Base-by-base conservation (phyloP, 2,113 vertebrate genomes). In the Megaptera novaeangliae region DNA sequence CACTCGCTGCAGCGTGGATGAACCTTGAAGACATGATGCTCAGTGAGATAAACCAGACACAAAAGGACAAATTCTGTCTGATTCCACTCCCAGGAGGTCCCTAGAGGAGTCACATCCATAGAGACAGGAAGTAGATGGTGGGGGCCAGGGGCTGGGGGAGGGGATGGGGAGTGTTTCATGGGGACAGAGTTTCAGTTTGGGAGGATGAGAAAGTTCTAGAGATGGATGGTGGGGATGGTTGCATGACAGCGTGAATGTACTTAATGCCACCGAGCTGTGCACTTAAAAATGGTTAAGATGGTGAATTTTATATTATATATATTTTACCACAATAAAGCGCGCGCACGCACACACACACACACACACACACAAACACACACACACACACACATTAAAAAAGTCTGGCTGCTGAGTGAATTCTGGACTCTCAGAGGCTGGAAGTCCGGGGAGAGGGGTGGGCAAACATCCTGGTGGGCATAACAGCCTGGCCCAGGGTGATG, bases 231-330 rank as follows among this genome's bases (percentile, higher is more conserved):
- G 64, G 29, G 61, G 71, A 25, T 1, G 59, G 69, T 1, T 12
- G 41, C 27, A 41, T 2, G 0, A 13, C 39, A 6, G 3, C 2
- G 59, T 71, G 64, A n/a, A 0, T 2, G 17, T 18, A 5, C 55
- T 57, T 21, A 0, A n/a, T 0, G 20, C 36, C 8, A 0, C 61
- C 6, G 66, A 74, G 46, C 66, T 39, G 6, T 0, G 27, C 9
- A 0, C 57, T 46, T 49, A 17, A 41, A 55, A 21, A 17, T 15
- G 64, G 74, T 44, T n/a, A 57, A 20, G 9, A 21, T 0, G 75
- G 75, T 66, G 9, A 4, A 23, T n/a, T 61, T 41, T 31, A 21
- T 6, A 11, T 46, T 29, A 34, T 3, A 10, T 61, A 31, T 14
- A 11, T 88, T 57, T 93, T 31, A 52, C 23, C 52, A 18, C 55